Conservation (phyloP, 2,888 invertebrate genomes). For the Mylabris sibirica region DNA sequence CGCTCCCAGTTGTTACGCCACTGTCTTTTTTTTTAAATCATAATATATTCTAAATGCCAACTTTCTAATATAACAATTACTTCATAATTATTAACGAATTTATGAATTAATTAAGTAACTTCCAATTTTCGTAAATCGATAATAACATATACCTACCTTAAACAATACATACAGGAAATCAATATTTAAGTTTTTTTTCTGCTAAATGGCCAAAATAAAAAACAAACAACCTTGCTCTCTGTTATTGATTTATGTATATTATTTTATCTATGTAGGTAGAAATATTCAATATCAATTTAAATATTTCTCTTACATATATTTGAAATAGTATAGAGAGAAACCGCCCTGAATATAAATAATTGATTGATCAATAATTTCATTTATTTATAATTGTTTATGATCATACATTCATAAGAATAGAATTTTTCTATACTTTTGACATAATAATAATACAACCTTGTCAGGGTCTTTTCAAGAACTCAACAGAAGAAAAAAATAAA, state of each 20-base stretch:
- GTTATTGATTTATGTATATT: constrained; percentile 8
- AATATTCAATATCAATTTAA: neutral
- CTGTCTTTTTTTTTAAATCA: neutral
- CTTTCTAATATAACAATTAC: constrained; percentile 5
- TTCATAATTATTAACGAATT: neutral
- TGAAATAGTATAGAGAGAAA: neutral
- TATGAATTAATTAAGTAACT: neutral
- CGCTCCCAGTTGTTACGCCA: neutral
- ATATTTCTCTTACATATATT: constrained; percentile 1
- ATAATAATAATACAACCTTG: constrained; percentile 7
- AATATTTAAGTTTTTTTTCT: neutral
- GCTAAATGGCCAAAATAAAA: neutral
- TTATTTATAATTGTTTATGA: constrained; percentile 2
- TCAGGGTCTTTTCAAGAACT: constrained; percentile 12
- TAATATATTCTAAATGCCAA: constrained; percentile 1
- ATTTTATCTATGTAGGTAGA: neutral
- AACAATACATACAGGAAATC: neutral
- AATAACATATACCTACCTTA: too few species aligned
- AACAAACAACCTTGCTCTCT: constrained; percentile 3
- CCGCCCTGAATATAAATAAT: constrained; percentile 14
- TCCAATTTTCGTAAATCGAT: neutral
- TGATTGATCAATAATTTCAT: neutral
- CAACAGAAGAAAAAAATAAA: neutral
- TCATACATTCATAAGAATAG: neutral
- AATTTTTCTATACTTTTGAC: neutral